phyloP scores from a whole-genome alignment of 2,888 invertebrate species.

The Tenthredo distinguenda region DNA sequence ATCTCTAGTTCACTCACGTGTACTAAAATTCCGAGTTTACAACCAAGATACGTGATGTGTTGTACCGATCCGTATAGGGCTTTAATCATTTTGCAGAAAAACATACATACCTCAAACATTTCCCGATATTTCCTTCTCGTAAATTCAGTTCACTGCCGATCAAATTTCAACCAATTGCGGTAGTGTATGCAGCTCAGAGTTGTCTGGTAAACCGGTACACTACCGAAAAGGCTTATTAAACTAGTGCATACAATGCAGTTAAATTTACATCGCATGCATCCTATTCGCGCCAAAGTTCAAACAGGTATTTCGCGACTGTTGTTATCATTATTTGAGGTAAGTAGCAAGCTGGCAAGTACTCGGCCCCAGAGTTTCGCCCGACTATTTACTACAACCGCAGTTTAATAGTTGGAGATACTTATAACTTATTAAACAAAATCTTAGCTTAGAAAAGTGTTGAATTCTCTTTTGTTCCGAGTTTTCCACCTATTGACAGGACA shows the following conservation, averaged over 20 bases:
- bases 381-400: not conserved
- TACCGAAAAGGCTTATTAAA: not conserved
- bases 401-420: not conserved
- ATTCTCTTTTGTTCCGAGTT: not conserved
- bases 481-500: not conserved
- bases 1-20: not conserved
- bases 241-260: not conserved
- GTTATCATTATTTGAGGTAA: conserved; percentile 4
- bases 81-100: not conserved
- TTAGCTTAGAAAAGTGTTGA: not conserved
- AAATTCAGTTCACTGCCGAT: not conserved
- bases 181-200: not conserved
- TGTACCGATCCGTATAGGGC: not conserved
- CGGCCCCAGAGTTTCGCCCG: not conserved
- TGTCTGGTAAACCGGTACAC: not conserved
- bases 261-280: not conserved
- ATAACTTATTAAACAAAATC: not conserved
- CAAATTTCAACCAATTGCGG: not conserved
- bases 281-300: not conserved
- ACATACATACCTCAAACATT: not conserved
- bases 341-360: conserved; percentile 27
- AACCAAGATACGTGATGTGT: not conserved
- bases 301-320: not conserved
- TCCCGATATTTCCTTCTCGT: not conserved
- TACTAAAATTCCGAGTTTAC: not conserved